A percentile compares a stretch with the other conserved stretches of the same genome.
phyloP scores from a whole-genome alignment of 2,113 vertebrate genomes.

The Rhabdomys dilectus region DNA sequence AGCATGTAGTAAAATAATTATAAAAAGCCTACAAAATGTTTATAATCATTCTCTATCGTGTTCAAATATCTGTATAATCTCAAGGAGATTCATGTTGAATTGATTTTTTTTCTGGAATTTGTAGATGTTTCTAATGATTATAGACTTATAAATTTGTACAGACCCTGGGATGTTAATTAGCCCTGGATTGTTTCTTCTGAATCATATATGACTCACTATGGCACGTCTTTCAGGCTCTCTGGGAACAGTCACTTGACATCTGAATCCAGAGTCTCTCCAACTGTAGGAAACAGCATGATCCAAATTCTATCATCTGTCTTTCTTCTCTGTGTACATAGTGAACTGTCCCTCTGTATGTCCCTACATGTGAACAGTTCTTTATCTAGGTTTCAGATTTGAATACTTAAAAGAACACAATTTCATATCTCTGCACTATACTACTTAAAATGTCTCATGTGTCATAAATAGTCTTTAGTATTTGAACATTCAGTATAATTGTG shows the following conservation, averaged over 20 bases:
- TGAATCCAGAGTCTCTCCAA: not conserved
- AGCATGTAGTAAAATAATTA: not conserved
- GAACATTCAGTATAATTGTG: not conserved
- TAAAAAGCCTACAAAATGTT: not conserved
- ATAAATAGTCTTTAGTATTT: not conserved
- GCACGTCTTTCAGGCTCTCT: not conserved
- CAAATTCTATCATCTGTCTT: not conserved
- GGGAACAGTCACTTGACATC: not conserved
- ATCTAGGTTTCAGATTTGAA: not conserved
- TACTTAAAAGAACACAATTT: slow-evolving; percentile 5
- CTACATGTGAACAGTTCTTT: not conserved
- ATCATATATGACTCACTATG: not conserved
- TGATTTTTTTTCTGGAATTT: not conserved
- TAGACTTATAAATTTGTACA: not conserved
- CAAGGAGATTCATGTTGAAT: not conserved
- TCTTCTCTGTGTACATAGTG: not conserved
- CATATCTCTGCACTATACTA: not conserved
- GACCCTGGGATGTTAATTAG: not conserved
- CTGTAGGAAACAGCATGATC: not conserved
- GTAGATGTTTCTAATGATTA: not conserved
- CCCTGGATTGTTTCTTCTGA: not conserved
- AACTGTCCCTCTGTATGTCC: not conserved
- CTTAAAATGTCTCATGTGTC: not conserved
- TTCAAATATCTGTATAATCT: not conserved
- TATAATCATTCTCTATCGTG: not conserved